These are phyloP conservation scores for Camelus dromedarius DNA, from an alignment of 2,113 vertebrate species.

Conservation along the genomic window DNA sequence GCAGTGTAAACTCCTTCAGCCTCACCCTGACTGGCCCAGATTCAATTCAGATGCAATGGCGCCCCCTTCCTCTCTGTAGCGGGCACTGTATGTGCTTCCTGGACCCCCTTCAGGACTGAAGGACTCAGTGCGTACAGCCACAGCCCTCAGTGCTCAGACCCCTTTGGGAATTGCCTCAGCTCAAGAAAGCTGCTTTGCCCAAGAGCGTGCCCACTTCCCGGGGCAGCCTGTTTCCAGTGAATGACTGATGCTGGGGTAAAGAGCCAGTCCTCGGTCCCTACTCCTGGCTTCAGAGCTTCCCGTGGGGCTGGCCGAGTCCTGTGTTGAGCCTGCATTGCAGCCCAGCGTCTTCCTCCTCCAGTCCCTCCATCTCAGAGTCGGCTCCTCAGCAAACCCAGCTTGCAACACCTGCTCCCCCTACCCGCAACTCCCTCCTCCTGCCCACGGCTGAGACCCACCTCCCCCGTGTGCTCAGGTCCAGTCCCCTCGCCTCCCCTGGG, in stretches of 20 bases:
- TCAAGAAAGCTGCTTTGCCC: background rate
- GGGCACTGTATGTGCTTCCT: background rate
- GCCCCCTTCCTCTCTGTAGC: slow-evolving; percentile 14
- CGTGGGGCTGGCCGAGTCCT: background rate
- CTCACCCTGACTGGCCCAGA: background rate
- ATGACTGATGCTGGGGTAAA: background rate
- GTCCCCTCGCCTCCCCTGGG: background rate
- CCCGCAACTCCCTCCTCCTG: background rate
- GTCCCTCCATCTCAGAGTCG: background rate
- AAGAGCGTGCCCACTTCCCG: background rate
- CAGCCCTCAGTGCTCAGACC: background rate
- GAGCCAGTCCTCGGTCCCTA: background rate
- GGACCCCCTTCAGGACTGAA: background rate
- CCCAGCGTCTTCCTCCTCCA: background rate
- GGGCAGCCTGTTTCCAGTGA: background rate
- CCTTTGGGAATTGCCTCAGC: background rate
- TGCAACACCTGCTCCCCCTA: background rate
- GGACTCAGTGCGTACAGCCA: background rate
- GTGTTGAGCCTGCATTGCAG: background rate
- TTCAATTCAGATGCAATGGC: slow-evolving; percentile 44
- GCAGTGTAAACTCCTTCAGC: background rate
- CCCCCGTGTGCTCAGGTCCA: background rate
- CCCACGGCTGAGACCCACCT: background rate
- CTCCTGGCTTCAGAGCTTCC: background rate
- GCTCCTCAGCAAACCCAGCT: background rate